Base-by-base conservation (phyloP, 2,888 invertebrate species). In the Drosophila affinis region DNA sequence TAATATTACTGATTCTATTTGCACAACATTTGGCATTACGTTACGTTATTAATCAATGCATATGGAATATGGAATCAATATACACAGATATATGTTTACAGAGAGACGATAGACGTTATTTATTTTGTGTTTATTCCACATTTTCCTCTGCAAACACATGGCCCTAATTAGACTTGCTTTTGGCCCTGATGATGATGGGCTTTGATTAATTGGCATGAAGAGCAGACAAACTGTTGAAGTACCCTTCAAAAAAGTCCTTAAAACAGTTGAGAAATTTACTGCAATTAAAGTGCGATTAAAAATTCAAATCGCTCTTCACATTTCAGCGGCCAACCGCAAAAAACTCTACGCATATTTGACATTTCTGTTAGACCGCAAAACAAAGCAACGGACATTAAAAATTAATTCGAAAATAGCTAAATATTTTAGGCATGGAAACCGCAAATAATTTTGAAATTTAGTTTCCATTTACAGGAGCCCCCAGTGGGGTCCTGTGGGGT, bases 21-120 rank as follows among this genome's bases (percentile, higher is more conserved):
- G 59, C 60, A 63, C 57, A 75, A 45, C 53, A 57, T 60, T 73
- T 57, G 62, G 48, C 58, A 69, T 58, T 55, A 34, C 51, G 64
- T 56, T 61, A 9, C 57, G 52, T 45, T 60, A 67, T 67, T 79
- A 81, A 84, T 82, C 74, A 71, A 77, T 70, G 68, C 72, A 76
- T 54, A 61, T 72, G 74, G 74, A 18, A 4, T 4, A 24, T 24
- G 24, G 58, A 74, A 67, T 68, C 48, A 47, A 67, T 34, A 69
- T 17, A n/a, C 10, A 44, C 12, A 24, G 0, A 21, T 21, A 3
- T 3, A 21, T 21, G 2, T 18, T 18, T 17, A 51, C 72, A n/a
- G n/a, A n/a, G n/a, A n/a, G n/a, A n/a, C n/a, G n/a, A n/a, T n/a
- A n/a, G n/a, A n/a, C n/a, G n/a, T n/a, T 84, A 82, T 81, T 81